Evolutionary conservation across 2,113 vertebrate species (phyloP).

Genomic region (Montifringilla adamsi): DNA sequence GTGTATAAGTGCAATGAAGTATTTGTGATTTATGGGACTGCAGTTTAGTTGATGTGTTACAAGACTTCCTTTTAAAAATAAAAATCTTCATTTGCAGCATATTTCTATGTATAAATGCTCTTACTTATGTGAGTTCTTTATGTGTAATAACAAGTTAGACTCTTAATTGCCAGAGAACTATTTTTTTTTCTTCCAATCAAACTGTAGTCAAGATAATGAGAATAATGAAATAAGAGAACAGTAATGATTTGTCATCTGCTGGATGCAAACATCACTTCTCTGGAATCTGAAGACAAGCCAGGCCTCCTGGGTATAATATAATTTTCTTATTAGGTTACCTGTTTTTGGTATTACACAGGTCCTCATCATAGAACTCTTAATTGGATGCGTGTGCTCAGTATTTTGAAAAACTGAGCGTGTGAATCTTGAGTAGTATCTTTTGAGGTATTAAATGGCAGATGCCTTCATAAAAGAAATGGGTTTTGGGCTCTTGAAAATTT

Average conservation of each 20-base stretch:
- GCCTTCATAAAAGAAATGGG: not conserved
- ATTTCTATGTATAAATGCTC: not conserved
- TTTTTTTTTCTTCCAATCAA: not conserved
- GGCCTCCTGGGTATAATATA: not conserved
- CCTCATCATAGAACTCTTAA: not conserved
- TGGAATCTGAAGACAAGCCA: constrained; percentile 19
- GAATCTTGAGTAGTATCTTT: not conserved
- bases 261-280: not conserved
- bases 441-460: not conserved
- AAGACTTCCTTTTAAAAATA: not conserved
- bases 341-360: not conserved
- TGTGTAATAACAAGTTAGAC: not conserved
- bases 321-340: not conserved
- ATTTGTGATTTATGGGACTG: not conserved
- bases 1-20: not conserved
- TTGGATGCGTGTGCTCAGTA: not conserved
- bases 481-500: not conserved
- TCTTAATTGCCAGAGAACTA: not conserved
- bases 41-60: not conserved
- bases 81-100: not conserved
- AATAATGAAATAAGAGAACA: constrained; percentile 14
- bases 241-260: constrained; percentile 15
- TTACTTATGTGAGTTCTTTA: not conserved
- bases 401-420: not conserved
- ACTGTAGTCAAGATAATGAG: constrained; percentile 21